phyloP scores from a whole-genome alignment of 2,797 vertebrate genomes.

The Silurus aristotelis region DNA sequence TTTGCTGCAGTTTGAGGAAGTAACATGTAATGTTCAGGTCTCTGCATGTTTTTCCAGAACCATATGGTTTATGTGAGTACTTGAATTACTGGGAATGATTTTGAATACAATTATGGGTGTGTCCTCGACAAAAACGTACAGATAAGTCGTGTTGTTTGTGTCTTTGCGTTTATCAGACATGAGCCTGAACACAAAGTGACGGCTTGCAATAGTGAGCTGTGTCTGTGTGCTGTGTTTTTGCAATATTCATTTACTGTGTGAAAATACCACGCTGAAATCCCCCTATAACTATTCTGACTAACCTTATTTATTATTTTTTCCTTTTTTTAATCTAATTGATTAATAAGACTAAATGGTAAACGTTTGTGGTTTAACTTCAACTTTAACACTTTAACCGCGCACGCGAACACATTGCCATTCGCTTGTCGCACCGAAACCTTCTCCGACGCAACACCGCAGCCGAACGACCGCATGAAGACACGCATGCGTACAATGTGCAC shows the following conservation, averaged over 20 bases:
- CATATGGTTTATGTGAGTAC: not conserved
- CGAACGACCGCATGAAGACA: too few species aligned
- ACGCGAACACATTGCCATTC: not conserved
- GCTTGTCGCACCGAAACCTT: not conserved
- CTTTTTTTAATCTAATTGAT: too few species aligned
- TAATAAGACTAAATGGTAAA: not conserved
- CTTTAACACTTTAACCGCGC: not conserved
- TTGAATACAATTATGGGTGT: not conserved
- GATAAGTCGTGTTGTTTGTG: not conserved
- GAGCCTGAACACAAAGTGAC: not conserved
- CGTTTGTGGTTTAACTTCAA: not conserved
- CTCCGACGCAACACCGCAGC: not conserved
- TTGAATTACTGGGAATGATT: not conserved
- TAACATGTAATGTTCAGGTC: not conserved
- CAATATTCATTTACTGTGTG: not conserved
- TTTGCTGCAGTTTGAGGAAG: not conserved
- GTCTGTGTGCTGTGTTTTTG: not conserved
- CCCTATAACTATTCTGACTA: not conserved
- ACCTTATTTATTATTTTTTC: not conserved
- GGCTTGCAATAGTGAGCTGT: not conserved
- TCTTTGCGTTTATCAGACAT: not conserved
- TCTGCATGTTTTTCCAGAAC: not conserved
- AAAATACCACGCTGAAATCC: not conserved
- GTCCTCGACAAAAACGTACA: not conserved
- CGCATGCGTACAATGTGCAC: constrained; percentile 19